A percentile compares a stretch with the other conserved stretches of the same genome.
Conservation (phyloP, 2,113 vertebrate species). For the Pseudorasbora parva region DNA sequence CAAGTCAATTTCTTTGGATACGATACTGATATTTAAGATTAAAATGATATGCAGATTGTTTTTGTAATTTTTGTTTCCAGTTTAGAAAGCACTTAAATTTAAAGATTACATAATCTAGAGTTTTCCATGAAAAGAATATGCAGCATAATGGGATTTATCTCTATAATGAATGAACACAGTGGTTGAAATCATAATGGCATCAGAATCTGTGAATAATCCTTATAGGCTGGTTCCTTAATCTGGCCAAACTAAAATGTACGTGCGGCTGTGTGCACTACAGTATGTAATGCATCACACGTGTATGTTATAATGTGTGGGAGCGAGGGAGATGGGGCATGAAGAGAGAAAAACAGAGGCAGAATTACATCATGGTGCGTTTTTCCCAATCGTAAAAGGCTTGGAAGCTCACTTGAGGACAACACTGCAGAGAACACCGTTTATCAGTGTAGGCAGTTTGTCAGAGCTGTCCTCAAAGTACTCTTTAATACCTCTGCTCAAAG, state of each 20-base stretch:
- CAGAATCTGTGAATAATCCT: slow-evolving; percentile 26
- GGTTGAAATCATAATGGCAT: slow-evolving; percentile 11
- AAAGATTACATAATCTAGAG: background rate
- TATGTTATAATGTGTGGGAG: background rate
- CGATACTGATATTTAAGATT: background rate
- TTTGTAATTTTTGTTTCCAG: background rate
- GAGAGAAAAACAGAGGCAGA: slow-evolving; percentile 11
- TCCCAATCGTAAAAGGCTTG: slow-evolving; percentile 4
- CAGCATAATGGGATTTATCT: background rate
- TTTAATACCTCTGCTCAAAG: slow-evolving; percentile 36
- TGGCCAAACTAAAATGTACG: background rate
- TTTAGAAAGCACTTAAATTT: background rate
- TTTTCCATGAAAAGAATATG: background rate
- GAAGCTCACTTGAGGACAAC: slow-evolving; percentile 33
- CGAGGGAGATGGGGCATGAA: background rate
- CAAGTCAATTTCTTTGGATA: background rate
- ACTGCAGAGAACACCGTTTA: slow-evolving; percentile 8
- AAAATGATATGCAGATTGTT: slow-evolving; percentile 6
- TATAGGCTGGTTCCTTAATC: background rate
- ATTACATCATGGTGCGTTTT: slow-evolving; percentile 23
- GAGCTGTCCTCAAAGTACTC: slow-evolving; percentile 12
- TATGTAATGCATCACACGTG: background rate
- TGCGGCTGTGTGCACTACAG: background rate
- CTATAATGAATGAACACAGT: background rate
- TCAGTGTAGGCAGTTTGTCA: slow-evolving; percentile 36